Base-by-base conservation (phyloP, 2,888 invertebrate species). In the Laspeyria flexula region DNA sequence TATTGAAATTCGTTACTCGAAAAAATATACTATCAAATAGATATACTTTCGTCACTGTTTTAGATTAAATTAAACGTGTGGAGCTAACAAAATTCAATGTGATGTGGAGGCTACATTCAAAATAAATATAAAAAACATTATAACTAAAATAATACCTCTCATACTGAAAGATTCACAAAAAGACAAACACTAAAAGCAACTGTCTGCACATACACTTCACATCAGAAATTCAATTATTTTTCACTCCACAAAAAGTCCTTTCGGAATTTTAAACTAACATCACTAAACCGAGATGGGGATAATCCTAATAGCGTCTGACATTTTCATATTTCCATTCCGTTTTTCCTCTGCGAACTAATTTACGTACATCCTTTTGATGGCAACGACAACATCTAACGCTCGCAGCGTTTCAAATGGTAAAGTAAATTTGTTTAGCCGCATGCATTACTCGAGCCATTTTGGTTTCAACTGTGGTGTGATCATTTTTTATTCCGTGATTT, bases 391-490 rank as follows among this genome's bases (percentile, higher is more conserved):
- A 55, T 59, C 62, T 63, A 53, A 57, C 56, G 40, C 45, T 43
- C 42, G 34, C 40, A 59, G 44, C 52, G 23, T 41, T 48, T 43
- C 41, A 71, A 73, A 72, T 65, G 64, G 60, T 31, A 65, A 63
- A 64, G 60, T 58, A 71, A 73, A 64, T 71, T 69, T 72, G 56
- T 69, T 67, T 64, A 55, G 55, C 61, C 57, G 43, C 73, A 73
- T 71, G 69, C 73, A 66, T 74, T 71, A 71, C 67, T 53, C 51
- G 48, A 43, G 60, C 61, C 68, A 71, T 73, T 77, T 75, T 56
- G 61, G 56, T 68, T 71, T 65, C 43, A 45, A 41, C 41, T 37
- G 34, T 54, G 37, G 33, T 53, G 44, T 43, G 15, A 15, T 53
- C 33, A 38, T 54, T 41, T 52, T 63, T 53, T 51, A 49, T 39